phyloP scores from a whole-genome alignment of 2,888 invertebrate species.

The Amblyjoppa fuscipennis region DNA sequence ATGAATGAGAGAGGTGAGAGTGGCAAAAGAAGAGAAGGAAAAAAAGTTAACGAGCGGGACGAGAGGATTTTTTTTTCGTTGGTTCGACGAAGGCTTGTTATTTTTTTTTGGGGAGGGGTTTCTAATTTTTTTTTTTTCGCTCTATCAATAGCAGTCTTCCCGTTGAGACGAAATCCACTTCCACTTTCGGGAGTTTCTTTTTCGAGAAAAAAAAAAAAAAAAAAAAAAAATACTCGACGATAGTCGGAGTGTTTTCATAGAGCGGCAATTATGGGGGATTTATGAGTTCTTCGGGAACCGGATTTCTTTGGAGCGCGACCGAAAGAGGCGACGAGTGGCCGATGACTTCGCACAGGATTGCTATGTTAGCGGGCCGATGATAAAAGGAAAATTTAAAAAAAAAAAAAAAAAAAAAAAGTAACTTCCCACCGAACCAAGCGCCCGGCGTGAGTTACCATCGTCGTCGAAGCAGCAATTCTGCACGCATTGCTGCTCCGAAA shows the following conservation, averaged over 20 bases:
- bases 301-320: conserved; percentile 45
- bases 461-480: conserved; percentile 62
- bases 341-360: background rate
- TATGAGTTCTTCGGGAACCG: conserved; percentile 40
- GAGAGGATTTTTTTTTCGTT: conserved; percentile 46
- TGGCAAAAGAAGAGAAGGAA: background rate
- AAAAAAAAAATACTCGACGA: background rate
- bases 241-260: background rate
- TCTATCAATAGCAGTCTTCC: background rate
- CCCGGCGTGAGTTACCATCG: conserved; percentile 25
- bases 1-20: conserved; percentile 28
- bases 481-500: conserved; percentile 74
- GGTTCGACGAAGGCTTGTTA: background rate
- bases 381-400: background rate
- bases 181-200: background rate
- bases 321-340: background rate
- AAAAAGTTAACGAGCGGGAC: background rate
- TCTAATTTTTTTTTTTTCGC: background rate
- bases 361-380: background rate
- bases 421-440: background rate
- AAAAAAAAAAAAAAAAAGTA: background rate
- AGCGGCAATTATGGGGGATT: background rate
- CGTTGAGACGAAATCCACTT: background rate
- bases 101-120: too few species aligned
- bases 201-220: background rate